These are phyloP conservation scores for Pelodytes ibericus DNA, from an alignment of 2,797 vertebrate species.

Conservation along the genomic window DNA sequence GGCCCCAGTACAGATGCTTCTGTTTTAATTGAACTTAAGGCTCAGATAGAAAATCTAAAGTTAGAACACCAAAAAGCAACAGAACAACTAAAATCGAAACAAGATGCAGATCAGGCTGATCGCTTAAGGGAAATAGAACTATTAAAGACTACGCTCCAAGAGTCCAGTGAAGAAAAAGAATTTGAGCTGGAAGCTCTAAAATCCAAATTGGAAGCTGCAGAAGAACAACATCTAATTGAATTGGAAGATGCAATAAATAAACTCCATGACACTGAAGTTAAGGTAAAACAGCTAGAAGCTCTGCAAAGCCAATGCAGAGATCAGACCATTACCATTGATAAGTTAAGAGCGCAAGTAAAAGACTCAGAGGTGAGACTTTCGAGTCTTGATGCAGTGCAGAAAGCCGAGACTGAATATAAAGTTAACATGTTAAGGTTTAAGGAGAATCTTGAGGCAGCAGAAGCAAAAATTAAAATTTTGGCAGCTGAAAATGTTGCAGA, in stretches of 20 bases:
- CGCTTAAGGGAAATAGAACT: conserved; percentile 73
- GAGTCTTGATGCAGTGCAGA: conserved; percentile 77
- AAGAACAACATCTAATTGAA: conserved; percentile 95
- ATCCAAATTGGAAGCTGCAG: conserved; percentile 81
- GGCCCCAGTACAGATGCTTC: conserved; percentile 76
- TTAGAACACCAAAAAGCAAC: conserved; percentile 76
- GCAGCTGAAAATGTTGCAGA: conserved; percentile 73
- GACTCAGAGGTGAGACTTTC: conserved; percentile 80
- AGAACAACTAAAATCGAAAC: conserved; percentile 72
- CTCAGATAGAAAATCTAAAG: conserved; percentile 81
- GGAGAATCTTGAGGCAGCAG: conserved; percentile 77
- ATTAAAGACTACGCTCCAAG: conserved; percentile 72
- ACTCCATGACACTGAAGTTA: conserved; percentile 85
- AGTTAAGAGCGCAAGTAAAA: conserved; percentile 74
- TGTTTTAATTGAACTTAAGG: conserved; percentile 83
- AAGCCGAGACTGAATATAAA: conserved; percentile 83
- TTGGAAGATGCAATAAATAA: conserved; percentile 95
- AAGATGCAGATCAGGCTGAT: conserved; percentile 69
- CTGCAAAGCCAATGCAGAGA: conserved; percentile 73
- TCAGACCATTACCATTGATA: conserved; percentile 74
- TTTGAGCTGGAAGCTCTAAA: conserved; percentile 79
- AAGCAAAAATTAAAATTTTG: conserved; percentile 75
- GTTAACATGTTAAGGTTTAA: conserved; percentile 81
- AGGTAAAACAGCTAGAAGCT: conserved; percentile 89
- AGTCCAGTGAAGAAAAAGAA: conserved; percentile 83